Conservation (phyloP, 2,888 invertebrate species). For the Onchidella celtica region DNA sequence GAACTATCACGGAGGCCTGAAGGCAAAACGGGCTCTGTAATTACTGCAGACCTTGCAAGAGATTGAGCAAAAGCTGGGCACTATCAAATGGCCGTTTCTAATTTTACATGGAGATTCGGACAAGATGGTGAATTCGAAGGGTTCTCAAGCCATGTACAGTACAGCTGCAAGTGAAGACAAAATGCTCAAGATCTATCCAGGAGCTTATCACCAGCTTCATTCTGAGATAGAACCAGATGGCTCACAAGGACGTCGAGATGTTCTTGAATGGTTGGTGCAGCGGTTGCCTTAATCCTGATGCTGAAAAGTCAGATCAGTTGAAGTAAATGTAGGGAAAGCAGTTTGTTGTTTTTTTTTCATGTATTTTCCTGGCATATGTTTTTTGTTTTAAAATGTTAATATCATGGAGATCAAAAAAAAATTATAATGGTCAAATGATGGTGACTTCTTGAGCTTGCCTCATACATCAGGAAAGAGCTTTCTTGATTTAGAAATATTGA, state of each 20-base stretch:
- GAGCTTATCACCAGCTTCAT: constrained; percentile 71
- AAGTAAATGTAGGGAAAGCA: no score
- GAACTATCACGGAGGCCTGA: no score
- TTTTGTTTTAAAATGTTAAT: no score
- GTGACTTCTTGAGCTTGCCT: no score
- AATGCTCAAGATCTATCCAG: constrained; percentile 68
- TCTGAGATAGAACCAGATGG: constrained; percentile 67
- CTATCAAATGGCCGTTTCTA: constrained; percentile 76
- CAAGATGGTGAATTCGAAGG: constrained; percentile 74
- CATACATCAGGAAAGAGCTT: no score
- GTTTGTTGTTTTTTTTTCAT: no score
- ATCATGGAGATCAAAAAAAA: no score
- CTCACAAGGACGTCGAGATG: constrained; percentile 58
- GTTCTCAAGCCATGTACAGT: constrained; percentile 73
- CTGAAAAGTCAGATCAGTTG: no score
- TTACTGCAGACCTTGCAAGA: constrained; percentile 69
- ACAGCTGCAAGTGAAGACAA: constrained; percentile 75
- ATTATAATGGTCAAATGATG: no score
- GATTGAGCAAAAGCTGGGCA: constrained; percentile 64
- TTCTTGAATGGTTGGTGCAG: constrained; percentile 65
- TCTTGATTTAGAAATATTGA: no score
- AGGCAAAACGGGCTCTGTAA: constrained; percentile 76
- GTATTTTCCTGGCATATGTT: no score
- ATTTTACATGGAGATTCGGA: constrained; percentile 79
- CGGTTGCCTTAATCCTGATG: constrained; percentile 42